Evolutionary conservation across 2,888 invertebrate genomes (phyloP).

Genomic region (Acanthosoma haemorrhoidale): DNA sequence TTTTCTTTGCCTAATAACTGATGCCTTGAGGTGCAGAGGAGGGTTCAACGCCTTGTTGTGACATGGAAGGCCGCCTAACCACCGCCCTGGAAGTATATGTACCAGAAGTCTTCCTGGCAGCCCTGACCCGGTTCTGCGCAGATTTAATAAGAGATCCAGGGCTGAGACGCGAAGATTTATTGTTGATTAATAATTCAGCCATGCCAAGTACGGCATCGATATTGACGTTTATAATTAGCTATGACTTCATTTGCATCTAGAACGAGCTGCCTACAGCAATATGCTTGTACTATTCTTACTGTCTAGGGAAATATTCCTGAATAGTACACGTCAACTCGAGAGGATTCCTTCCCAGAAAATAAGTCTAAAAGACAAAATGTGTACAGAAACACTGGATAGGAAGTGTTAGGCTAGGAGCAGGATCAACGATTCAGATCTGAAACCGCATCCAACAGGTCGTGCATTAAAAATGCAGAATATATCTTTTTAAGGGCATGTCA

Average conservation of each 20-base stretch:
- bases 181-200: background rate
- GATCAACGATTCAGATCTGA: too few species aligned
- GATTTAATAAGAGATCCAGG: background rate
- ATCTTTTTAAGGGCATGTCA: too few species aligned
- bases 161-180: background rate
- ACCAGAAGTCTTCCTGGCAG: background rate
- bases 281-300: background rate
- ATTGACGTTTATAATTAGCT: background rate
- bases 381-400: too few species aligned
- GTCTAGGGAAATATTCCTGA: background rate
- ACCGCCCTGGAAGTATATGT: background rate
- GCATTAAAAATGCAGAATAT: too few species aligned
- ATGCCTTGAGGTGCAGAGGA: too few species aligned
- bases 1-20: too few species aligned
- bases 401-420: too few species aligned
- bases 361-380: too few species aligned
- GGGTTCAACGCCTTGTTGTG: constrained; percentile 6
- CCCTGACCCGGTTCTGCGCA: background rate
- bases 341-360: too few species aligned
- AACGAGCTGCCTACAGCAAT: background rate
- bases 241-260: too few species aligned
- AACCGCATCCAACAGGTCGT: too few species aligned
- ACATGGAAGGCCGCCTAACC: background rate
- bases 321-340: too few species aligned
- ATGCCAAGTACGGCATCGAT: background rate